Percentiles rank a stretch among this genome's conserved stretches.
phyloP scores from a whole-genome alignment of 2,113 vertebrate genomes.

The Peromyscus maniculatus region DNA sequence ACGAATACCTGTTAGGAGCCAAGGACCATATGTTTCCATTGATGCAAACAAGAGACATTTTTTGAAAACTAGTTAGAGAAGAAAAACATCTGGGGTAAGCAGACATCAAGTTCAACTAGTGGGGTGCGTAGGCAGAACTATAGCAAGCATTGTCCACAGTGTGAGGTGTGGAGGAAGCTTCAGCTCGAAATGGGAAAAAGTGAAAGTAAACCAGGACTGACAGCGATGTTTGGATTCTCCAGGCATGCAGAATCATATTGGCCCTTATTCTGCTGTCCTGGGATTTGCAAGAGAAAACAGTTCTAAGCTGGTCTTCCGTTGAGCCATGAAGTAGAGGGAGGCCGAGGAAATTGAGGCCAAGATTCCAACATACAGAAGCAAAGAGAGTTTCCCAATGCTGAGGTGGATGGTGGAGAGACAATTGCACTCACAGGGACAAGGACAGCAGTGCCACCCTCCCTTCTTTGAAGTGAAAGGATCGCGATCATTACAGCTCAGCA shows the following conservation, averaged over 20 bases:
- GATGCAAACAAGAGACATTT: neutral
- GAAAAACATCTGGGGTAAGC: neutral
- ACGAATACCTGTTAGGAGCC: neutral
- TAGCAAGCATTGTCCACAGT: neutral
- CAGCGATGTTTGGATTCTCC: neutral
- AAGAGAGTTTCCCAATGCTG: slow-evolving; percentile 18
- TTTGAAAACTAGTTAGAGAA: neutral
- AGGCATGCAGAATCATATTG: neutral
- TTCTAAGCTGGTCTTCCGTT: neutral
- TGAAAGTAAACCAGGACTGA: slow-evolving; percentile 41
- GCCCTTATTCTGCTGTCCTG: slow-evolving; percentile 6
- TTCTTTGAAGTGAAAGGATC: slow-evolving; percentile 12
- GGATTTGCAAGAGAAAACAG: neutral
- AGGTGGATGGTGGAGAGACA: neutral
- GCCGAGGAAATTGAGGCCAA: neutral
- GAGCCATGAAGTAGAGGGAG: neutral
- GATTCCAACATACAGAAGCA: slow-evolving; percentile 24
- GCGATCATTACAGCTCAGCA: neutral
- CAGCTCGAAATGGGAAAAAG: neutral
- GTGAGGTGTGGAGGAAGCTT: neutral
- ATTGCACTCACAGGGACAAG: neutral
- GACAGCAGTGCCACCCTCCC: neutral
- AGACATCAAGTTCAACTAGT: neutral
- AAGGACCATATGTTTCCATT: neutral
- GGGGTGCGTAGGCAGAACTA: neutral